Conservation (phyloP, 2,888 invertebrate genomes). For the Melikaiella ostensackeni region DNA sequence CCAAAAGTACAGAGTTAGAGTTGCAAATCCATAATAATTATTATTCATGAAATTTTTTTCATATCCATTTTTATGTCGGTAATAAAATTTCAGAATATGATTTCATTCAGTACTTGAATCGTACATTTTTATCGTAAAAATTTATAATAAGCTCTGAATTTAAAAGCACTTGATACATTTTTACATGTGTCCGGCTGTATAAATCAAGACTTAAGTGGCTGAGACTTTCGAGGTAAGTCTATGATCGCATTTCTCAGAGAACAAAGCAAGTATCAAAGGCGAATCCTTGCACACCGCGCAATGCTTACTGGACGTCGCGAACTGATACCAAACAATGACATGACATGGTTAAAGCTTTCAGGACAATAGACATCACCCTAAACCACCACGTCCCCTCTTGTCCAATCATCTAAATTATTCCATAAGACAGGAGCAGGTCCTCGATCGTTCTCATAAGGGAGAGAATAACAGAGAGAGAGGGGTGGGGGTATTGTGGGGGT, state of each 20-base stretch:
- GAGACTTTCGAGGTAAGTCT: background rate
- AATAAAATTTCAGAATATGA: background rate
- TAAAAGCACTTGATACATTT: too few relatives aligned
- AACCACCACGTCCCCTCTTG: slow-evolving; percentile 59
- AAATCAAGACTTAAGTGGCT: background rate
- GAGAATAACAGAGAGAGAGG: background rate
- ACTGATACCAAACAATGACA: slow-evolving; percentile 56
- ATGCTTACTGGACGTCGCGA: slow-evolving; percentile 16
- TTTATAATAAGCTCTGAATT: background rate
- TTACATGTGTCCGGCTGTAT: background rate
- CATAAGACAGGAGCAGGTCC: slow-evolving; percentile 66
- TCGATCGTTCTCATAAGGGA: slow-evolving; percentile 24
- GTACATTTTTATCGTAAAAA: background rate
- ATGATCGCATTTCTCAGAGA: background rate
- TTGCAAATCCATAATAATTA: background rate
- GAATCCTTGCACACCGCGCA: slow-evolving; percentile 34
- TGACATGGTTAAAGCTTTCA: slow-evolving; percentile 50
- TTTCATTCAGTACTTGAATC: too few relatives aligned
- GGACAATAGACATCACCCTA: slow-evolving; percentile 59
- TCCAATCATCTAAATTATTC: slow-evolving; percentile 76
- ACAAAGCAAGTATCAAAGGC: slow-evolving; percentile 4
- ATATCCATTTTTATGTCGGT: background rate
- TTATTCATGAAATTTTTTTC: background rate
- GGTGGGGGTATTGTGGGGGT: too few relatives aligned
- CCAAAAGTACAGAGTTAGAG: background rate